Percentiles rank a stretch among this genome's conserved stretches.
Conservation (phyloP, 2,888 invertebrate species). For the Mellilla xanthometata region DNA sequence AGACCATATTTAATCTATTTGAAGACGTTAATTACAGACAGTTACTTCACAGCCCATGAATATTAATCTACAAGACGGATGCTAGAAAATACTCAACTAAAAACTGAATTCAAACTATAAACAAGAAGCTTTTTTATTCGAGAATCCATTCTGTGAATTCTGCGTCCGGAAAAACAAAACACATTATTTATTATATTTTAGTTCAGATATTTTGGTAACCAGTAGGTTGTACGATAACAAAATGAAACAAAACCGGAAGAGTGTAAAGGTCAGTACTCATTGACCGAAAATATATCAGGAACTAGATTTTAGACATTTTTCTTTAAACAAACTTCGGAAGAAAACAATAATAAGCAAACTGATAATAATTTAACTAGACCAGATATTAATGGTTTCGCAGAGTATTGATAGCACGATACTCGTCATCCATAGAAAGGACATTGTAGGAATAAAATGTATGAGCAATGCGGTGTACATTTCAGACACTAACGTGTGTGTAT, state of each 20-base stretch:
- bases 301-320: conserved; percentile 36
- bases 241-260: conserved; percentile 37
- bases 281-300: conserved; percentile 41
- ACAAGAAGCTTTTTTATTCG: conserved; percentile 13
- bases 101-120: conserved; percentile 2
- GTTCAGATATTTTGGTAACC: conserved; percentile 21
- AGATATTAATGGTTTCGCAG: not conserved
- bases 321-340: conserved; percentile 39
- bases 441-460: too few relatives aligned
- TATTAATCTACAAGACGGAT: not conserved
- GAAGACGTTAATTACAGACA: too few relatives aligned
- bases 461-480: too few relatives aligned
- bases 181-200: conserved; percentile 15
- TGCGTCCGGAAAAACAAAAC: conserved; percentile 20
- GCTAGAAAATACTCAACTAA: not conserved
- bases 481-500: too few relatives aligned
- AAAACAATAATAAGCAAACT: conserved; percentile 21
- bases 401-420: too few relatives aligned
- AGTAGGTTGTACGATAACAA: conserved; percentile 26
- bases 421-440: too few relatives aligned
- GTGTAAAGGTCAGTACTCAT: conserved; percentile 30
- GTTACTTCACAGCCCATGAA: too few relatives aligned
- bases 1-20: too few relatives aligned
- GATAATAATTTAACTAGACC: conserved; percentile 18
- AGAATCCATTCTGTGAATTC: conserved; percentile 14